These are phyloP conservation scores for Coremacera marginata DNA, from an alignment of 2,888 invertebrate genomes.

Conservation along the genomic window DNA sequence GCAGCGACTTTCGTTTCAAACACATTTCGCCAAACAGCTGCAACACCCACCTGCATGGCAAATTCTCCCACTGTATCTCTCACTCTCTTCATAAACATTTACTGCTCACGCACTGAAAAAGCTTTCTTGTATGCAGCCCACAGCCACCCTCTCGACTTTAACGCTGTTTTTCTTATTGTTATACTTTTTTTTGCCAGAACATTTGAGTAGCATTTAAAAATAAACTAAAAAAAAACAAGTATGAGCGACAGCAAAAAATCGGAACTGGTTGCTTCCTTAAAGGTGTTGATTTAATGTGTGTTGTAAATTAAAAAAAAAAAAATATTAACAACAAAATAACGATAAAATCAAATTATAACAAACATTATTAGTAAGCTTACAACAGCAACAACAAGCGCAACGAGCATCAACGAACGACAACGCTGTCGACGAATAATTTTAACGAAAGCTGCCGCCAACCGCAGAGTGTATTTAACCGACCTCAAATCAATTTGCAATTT, in stretches of 20 bases:
- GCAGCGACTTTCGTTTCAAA: no score
- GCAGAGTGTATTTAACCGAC: constrained; percentile 68
- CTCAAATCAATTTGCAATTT: constrained; percentile 70
- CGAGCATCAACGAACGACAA: constrained; percentile 2
- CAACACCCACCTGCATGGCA: neutral
- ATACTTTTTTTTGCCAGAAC: neutral
- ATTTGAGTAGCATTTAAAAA: constrained; percentile 18
- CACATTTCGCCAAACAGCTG: no score
- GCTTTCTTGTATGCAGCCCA: neutral
- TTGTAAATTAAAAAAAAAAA: constrained; percentile 17
- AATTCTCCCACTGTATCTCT: neutral
- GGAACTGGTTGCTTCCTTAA: constrained; percentile 31
- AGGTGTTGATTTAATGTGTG: constrained; percentile 10
- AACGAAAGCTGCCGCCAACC: constrained; percentile 16
- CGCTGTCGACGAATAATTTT: neutral
- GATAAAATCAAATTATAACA: constrained; percentile 6
- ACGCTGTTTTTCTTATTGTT: neutral
- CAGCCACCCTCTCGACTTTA: neutral
- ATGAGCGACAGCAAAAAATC: neutral
- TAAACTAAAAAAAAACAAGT: constrained; percentile 5
- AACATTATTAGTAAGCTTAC: constrained; percentile 11
- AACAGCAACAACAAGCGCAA: constrained; percentile 12
- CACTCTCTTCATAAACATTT: neutral
- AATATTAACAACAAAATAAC: constrained; percentile 35
- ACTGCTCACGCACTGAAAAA: neutral